Percentiles rank a stretch among this genome's conserved stretches.
phyloP scores from a whole-genome alignment of 2,797 vertebrate species.

The Momotus momota region DNA sequence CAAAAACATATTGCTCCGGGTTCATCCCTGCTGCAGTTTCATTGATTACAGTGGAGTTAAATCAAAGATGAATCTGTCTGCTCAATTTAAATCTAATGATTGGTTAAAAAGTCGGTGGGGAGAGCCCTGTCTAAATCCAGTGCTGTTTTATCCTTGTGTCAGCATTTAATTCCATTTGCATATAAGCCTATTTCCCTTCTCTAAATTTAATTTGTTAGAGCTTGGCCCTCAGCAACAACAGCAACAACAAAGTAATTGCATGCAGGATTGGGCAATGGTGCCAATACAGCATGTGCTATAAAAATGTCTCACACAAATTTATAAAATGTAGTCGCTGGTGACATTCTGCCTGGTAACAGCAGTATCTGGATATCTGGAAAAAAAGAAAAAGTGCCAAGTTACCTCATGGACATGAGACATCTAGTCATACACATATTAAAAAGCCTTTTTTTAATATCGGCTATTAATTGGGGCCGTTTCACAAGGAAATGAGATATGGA shows the following conservation, averaged over 20 bases:
- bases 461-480: background rate
- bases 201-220: constrained; percentile 78
- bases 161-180: constrained; percentile 80
- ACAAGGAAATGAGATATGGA: background rate
- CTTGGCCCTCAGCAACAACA: constrained; percentile 73
- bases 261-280: constrained; percentile 60
- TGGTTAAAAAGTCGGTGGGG: constrained; percentile 59
- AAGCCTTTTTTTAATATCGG: background rate
- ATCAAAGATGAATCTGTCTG: constrained; percentile 67
- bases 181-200: constrained; percentile 76
- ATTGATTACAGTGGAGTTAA: constrained; percentile 63
- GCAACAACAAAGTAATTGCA: constrained; percentile 72
- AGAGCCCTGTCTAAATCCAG: constrained; percentile 70
- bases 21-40: constrained; percentile 53
- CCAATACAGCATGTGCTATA: constrained; percentile 67
- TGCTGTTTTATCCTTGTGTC: constrained; percentile 77
- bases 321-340: constrained; percentile 64
- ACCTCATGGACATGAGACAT: constrained; percentile 20
- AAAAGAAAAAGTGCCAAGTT: constrained; percentile 18
- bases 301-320: constrained; percentile 67
- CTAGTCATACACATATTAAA: constrained; percentile 31
- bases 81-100: constrained; percentile 74
- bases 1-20: constrained; percentile 40
- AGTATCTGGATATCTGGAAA: constrained; percentile 1
- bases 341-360: constrained; percentile 68